Evolutionary conservation across 1,140 invertebrate species (phyloP).

Genomic region (Rhopalosiphum padi): DNA sequence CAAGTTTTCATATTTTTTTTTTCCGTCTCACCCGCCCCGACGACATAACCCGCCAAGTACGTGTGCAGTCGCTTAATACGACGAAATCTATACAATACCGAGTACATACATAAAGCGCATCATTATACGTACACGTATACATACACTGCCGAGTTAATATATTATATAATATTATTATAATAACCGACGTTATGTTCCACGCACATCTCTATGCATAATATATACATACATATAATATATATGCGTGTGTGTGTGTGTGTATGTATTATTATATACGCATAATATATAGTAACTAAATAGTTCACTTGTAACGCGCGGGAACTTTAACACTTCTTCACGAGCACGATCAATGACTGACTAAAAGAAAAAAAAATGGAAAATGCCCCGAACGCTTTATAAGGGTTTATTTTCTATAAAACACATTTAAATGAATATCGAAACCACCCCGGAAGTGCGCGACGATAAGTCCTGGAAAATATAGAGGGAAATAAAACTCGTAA

Average conservation of each 20-base stretch:
- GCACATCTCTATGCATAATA: background rate
- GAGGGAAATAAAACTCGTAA: background rate
- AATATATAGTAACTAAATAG: background rate
- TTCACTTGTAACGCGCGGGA: background rate
- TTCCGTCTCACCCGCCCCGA: too few relatives aligned
- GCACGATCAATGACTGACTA: background rate
- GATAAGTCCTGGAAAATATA: background rate
- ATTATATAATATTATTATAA: background rate
- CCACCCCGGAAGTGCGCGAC: background rate
- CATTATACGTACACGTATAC: background rate
- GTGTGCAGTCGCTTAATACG: background rate
- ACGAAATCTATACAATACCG: background rate
- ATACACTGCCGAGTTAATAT: background rate
- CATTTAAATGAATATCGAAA: background rate
- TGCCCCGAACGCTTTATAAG: background rate
- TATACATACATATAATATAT: too few relatives aligned
- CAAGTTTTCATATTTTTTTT: background rate
- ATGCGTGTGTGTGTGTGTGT: too few relatives aligned
- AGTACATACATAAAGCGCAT: background rate
- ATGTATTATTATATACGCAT: too few relatives aligned
- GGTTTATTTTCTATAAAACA: background rate
- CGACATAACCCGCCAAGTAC: too few relatives aligned
- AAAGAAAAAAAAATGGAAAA: background rate
- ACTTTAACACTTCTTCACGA: conserved; percentile 2
- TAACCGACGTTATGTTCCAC: background rate